Conservation (phyloP, 1,140 invertebrate genomes). For the Phymastichus coffea region DNA sequence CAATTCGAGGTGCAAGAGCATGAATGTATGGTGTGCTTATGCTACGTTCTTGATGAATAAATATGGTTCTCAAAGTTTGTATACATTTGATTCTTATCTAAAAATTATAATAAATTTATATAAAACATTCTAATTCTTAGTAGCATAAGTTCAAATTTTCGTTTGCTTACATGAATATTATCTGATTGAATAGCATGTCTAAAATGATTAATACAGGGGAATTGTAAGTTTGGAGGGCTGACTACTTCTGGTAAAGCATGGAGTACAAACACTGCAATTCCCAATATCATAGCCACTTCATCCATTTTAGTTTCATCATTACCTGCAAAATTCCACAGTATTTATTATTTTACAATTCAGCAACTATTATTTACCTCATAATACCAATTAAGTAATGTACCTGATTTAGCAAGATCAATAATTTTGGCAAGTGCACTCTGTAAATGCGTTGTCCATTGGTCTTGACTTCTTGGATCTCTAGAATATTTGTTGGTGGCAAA, state of each 20-base stretch:
- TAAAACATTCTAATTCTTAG: background rate
- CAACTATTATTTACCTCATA: too few relatives aligned
- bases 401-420: constrained; percentile 86
- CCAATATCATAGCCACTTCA: constrained; percentile 79
- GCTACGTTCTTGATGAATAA: constrained; percentile 67
- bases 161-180: constrained; percentile 65
- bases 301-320: constrained; percentile 78
- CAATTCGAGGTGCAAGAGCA: constrained; percentile 71
- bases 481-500: constrained; percentile 68
- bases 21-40: constrained; percentile 81
- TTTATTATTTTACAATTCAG: background rate
- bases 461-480: constrained; percentile 60
- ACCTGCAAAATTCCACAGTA: constrained; percentile 52
- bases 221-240: constrained; percentile 77
- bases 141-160: background rate
- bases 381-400: constrained; percentile 42
- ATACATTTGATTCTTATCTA: constrained; percentile 77
- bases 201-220: constrained; percentile 92
- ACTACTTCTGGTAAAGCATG: constrained; percentile 77
- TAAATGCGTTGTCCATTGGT: constrained; percentile 76
- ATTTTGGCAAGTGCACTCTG: constrained; percentile 86
- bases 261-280: constrained; percentile 84
- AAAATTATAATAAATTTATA: constrained; percentile 31
- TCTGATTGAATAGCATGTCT: constrained; percentile 80
- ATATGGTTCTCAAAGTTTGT: constrained; percentile 74